Conservation (phyloP, 2,797 vertebrate species). For the Smutsia gigantea region DNA sequence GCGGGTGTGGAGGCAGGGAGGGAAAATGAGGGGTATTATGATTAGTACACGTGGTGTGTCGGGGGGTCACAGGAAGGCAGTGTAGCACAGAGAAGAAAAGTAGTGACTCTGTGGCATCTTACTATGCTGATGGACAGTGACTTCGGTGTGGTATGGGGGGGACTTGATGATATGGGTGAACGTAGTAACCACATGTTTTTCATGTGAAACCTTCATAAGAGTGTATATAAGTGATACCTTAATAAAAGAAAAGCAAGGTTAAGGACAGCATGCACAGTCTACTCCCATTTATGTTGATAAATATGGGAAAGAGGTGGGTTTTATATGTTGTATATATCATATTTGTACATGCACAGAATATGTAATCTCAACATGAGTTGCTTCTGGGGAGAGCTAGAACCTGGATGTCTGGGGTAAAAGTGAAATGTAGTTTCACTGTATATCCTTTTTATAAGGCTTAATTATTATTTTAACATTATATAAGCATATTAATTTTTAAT, state of each 20-base stretch:
- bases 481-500: background rate
- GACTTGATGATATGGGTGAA: too few species aligned
- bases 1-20: too few species aligned
- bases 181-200: too few species aligned
- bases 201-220: too few species aligned
- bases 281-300: background rate
- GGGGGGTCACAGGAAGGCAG: too few species aligned
- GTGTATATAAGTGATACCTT: too few species aligned
- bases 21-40: too few species aligned
- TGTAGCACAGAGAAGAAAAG: too few species aligned
- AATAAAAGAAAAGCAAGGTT: background rate
- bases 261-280: background rate
- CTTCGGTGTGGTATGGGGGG: too few species aligned
- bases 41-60: too few species aligned
- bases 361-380: background rate
- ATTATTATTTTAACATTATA: background rate
- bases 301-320: background rate
- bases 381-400: background rate
- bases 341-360: background rate
- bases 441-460: background rate
- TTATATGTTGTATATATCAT: background rate
- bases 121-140: too few species aligned
- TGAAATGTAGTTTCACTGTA: conserved; percentile 5
- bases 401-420: background rate
- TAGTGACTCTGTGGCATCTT: too few species aligned